A percentile compares a stretch with the other conserved stretches of the same genome.
Conservation (phyloP, 30 jellyfish, hydroid and myxozoan species). For the Cassiopea andromeda region DNA sequence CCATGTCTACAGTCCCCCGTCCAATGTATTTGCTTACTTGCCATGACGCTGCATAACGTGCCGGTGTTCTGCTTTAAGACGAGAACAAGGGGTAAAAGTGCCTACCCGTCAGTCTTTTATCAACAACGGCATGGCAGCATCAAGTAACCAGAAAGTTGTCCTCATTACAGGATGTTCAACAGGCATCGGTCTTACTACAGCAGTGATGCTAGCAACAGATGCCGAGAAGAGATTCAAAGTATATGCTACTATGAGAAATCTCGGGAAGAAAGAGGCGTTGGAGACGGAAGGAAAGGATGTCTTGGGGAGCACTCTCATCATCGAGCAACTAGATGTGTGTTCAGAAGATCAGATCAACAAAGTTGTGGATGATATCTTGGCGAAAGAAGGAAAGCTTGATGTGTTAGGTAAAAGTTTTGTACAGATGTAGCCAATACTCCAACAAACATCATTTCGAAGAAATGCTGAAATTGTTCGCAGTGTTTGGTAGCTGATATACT, state of each 20-base stretch:
- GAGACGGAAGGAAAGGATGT: slow-evolving; percentile 50
- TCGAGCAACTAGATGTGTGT: slow-evolving; percentile 50
- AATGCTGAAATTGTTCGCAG: too few relatives aligned
- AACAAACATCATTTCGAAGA: too few relatives aligned
- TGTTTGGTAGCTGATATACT: too few relatives aligned
- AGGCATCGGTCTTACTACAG: slow-evolving; percentile 61
- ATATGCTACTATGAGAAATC: slow-evolving; percentile 71
- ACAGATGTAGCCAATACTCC: too few relatives aligned
- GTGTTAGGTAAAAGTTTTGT: slow-evolving; percentile 24
- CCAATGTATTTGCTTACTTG: too few relatives aligned
- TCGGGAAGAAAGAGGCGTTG: slow-evolving; percentile 50
- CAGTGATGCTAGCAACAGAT: slow-evolving; percentile 68
- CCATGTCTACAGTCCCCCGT: too few relatives aligned
- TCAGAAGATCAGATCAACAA: slow-evolving; percentile 46
- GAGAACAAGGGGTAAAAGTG: too few relatives aligned
- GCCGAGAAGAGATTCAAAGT: slow-evolving; percentile 63
- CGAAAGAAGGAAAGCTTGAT: slow-evolving; percentile 61
- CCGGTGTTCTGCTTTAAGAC: too few relatives aligned
- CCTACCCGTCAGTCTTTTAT: too few relatives aligned
- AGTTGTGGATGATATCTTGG: slow-evolving; percentile 41
- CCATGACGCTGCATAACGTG: too few relatives aligned
- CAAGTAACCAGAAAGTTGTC: slow-evolving; percentile 38
- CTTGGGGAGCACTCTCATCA: slow-evolving; percentile 44
- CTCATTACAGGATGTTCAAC: slow-evolving; percentile 69
- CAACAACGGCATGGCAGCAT: slow-evolving; percentile 13